Percentiles rank a stretch among this genome's conserved stretches.
phyloP scores from a whole-genome alignment of 2,888 invertebrate genomes.

The Eupsilia transversa region DNA sequence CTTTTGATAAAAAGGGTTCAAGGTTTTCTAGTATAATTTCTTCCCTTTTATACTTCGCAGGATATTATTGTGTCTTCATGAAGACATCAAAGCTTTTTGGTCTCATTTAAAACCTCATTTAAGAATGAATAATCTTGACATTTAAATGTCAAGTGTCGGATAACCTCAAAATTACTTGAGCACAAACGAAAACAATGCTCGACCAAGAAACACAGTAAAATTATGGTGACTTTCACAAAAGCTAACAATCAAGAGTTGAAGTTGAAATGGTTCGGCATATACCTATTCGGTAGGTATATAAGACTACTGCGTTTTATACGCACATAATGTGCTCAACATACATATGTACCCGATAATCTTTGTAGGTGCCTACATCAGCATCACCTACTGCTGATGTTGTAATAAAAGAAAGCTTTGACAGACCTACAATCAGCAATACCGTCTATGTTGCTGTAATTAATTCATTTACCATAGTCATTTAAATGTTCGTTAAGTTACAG shows the following conservation, averaged over 20 bases:
- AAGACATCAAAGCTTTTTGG: background rate
- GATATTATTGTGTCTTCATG: background rate
- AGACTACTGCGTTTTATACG: background rate
- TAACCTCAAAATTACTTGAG: constrained; percentile 1
- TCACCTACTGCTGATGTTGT: background rate
- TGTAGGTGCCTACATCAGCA: too few relatives aligned
- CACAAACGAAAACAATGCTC: background rate
- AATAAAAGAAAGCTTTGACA: background rate
- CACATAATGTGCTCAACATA: background rate
- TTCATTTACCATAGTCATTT: background rate
- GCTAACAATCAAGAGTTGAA: background rate
- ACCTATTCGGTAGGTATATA: background rate
- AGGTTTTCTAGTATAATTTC: background rate
- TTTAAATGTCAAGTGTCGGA: constrained; percentile 15
- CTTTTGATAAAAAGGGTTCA: background rate
- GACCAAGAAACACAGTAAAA: background rate
- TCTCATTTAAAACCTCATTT: background rate
- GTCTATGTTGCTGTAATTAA: background rate
- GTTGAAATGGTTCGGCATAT: background rate
- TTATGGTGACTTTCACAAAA: background rate
- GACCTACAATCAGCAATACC: background rate
- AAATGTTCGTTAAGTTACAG: background rate
- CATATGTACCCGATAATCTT: too few relatives aligned
- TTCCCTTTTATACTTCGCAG: background rate
- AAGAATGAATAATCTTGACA: background rate